Evolutionary conservation across 2,113 vertebrate genomes (phyloP), one percentile per base, ranked within the genome.

Genomic region (Felis chaus): DNA sequence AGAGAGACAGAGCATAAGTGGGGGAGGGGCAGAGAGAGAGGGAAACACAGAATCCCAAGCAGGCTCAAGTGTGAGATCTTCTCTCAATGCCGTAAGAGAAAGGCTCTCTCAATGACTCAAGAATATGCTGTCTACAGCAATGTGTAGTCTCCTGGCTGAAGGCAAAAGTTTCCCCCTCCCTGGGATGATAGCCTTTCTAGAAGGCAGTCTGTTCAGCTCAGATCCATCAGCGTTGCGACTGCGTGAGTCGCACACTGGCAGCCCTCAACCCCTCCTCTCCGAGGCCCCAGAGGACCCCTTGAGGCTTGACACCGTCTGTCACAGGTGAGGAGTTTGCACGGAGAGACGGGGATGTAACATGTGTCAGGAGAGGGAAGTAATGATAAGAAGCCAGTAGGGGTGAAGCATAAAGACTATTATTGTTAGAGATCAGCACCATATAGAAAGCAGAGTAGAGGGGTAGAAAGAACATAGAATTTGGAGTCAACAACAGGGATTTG

Each of bases 351-450:
- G 23, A 50, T 36, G 12, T 79, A 93, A 65, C 39, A 27, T 45
- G 78, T 95, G 89, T 87, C 95, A 84, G 50, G 27, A 45, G 78
- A 91, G 68, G 97, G 71, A 82, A 89, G 27, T 27, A 39, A 80
- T 66, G 27, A 39, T 48, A 19, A 33, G 74, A 68, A 88, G 65
- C 19, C 83, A 45, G 3, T 4, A 53, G 18, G 57, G 73, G 66
- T n/a, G 39, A 78, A 93, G 5, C 29, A n/a, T 5, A 53, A 78
- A 89, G 41, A 12, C 61, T 41, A 0, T 31, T 15, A 23, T 53
- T 53, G 10, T 83, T 41, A 57, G 14, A 25, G 5, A 83, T 57
- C 48, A 81, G 23, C 7, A 74, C 3, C 74, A 48, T 7, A 5
- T 69, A 45, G 0, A 57, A 88, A 85, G 31, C 50, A 91, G 41